Evolutionary conservation across 2,888 invertebrate species (phyloP), one percentile per base, ranked within the genome.

Genomic region (Agonopterix heracliana): DNA sequence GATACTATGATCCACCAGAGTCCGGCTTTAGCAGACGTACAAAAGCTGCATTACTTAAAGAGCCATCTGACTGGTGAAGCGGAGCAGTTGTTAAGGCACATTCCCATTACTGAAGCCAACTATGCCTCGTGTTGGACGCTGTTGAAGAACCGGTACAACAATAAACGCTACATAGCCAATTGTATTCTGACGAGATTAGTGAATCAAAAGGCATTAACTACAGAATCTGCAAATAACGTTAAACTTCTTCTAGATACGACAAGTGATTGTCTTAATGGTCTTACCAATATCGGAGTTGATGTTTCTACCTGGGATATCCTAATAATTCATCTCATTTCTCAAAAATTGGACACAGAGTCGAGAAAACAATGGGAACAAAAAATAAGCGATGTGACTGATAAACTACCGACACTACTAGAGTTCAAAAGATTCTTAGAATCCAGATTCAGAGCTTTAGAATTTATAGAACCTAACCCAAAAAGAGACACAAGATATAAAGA

Each of bases 361-460:
- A 45, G 52, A 11, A 55, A 54, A 26, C 47, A 52, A 38, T 57
- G 57, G 54, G 55, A 59, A 34, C 40, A 45, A 10, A 49, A 47
- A 5, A 45, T 48, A 14, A 36, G 43, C 34, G 44, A 34, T n/a
- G 26, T 10, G 42, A 34, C 41, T 9, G 53, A 57, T 5, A 44
- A 50, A 35, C 45, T 61, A 38, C 55, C 56, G 10, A 54, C 44
- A 11, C 57, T 54, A 54, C 38, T 36, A 35, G 51, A 53, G 9
- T 51, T 58, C 5, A 45, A 52, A 38, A 49, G 14, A 41, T 65
- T 65, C 52, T 45, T 63, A 9, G 60, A 65, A 51, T 13, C 50
- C 1, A 59, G 55, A 43, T 64, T 63, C 47, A 51, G 61, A 9
- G 54, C 60, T 9, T 41, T 64, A 8, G 65, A 68, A 47, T 26